phyloP scores from a whole-genome alignment of 1,140 invertebrate species.

The Gonatopus flavifemur region DNA sequence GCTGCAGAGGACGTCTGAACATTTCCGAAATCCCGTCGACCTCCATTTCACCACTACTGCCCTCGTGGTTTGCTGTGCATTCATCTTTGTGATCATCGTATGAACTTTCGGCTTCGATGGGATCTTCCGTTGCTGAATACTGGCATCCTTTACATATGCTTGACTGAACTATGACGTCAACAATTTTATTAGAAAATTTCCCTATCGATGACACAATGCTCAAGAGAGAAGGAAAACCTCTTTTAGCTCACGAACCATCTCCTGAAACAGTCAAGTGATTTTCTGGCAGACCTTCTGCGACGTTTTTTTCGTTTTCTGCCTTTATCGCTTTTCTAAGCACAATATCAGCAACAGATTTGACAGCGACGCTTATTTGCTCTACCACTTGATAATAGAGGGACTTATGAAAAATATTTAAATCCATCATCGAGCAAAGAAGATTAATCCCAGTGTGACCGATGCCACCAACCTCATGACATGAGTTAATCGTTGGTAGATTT shows the following conservation, averaged over 20 bases:
- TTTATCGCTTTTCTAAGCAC: slow-evolving; percentile 5
- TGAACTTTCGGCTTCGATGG: background rate
- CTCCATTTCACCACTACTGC: slow-evolving; percentile 20
- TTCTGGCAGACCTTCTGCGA: slow-evolving; percentile 1
- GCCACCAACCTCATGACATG: background rate
- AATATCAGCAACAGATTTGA: background rate
- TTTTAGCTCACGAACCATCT: slow-evolving; percentile 21
- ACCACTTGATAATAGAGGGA: background rate
- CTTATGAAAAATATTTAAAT: background rate
- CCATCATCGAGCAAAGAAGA: slow-evolving; percentile 3
- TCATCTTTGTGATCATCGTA: slow-evolving; percentile 8
- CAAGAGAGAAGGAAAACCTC: slow-evolving; percentile 15
- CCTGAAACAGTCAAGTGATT: slow-evolving; percentile 20
- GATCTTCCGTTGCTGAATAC: slow-evolving; percentile 8
- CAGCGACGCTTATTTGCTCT: slow-evolving; percentile 2
- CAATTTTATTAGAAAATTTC: slow-evolving; percentile 1
- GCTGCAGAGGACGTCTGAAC: slow-evolving; percentile 10
- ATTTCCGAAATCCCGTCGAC: slow-evolving; percentile 19
- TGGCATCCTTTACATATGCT: slow-evolving; percentile 14
- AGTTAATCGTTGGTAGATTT: slow-evolving; percentile 1
- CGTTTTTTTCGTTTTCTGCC: slow-evolving; percentile 12
- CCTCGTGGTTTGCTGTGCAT: too few species aligned
- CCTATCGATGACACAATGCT: slow-evolving; percentile 13
- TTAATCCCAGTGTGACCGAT: slow-evolving; percentile 1
- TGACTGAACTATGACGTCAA: background rate